Conservation (phyloP, 2,888 invertebrate species). For the Thelaira solivaga region DNA sequence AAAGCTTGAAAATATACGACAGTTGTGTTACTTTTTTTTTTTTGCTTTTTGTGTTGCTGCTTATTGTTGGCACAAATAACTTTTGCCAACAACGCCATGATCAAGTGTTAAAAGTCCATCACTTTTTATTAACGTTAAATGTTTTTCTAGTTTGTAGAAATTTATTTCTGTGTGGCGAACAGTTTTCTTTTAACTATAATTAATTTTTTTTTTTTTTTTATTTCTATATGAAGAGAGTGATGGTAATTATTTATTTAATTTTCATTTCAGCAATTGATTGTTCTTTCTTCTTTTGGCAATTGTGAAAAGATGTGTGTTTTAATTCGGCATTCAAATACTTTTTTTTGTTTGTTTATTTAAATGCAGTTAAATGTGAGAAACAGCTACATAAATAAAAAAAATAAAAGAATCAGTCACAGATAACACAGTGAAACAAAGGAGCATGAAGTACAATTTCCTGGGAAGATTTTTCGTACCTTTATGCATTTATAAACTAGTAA, state of each 20-base stretch:
- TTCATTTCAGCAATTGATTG: slow-evolving; percentile 17
- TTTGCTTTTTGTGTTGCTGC: neutral
- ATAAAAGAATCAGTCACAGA: too few relatives aligned
- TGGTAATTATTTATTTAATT: slow-evolving; percentile 22
- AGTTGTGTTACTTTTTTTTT: neutral
- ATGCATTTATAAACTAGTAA: too few relatives aligned
- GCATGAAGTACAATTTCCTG: too few relatives aligned
- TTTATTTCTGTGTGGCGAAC: slow-evolving; percentile 37
- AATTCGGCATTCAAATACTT: too few relatives aligned
- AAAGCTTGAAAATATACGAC: too few relatives aligned
- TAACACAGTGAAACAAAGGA: too few relatives aligned
- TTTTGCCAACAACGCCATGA: slow-evolving; percentile 55
- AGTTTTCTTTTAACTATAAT: slow-evolving; percentile 34
- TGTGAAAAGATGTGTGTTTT: too few relatives aligned
- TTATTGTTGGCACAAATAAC: neutral
- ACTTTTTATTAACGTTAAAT: slow-evolving; percentile 51
- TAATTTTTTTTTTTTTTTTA: slow-evolving; percentile 9
- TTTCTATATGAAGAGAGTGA: slow-evolving; percentile 9
- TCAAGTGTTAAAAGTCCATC: slow-evolving; percentile 68
- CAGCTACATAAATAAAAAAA: too few relatives aligned
- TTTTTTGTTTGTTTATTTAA: too few relatives aligned
- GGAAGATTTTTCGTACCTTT: too few relatives aligned
- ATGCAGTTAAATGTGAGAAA: too few relatives aligned
- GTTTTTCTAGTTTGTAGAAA: slow-evolving; percentile 4
- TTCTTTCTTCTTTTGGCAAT: too few relatives aligned